phyloP scores from a whole-genome alignment of 2,113 vertebrate genomes.

The Crocuta crocuta region DNA sequence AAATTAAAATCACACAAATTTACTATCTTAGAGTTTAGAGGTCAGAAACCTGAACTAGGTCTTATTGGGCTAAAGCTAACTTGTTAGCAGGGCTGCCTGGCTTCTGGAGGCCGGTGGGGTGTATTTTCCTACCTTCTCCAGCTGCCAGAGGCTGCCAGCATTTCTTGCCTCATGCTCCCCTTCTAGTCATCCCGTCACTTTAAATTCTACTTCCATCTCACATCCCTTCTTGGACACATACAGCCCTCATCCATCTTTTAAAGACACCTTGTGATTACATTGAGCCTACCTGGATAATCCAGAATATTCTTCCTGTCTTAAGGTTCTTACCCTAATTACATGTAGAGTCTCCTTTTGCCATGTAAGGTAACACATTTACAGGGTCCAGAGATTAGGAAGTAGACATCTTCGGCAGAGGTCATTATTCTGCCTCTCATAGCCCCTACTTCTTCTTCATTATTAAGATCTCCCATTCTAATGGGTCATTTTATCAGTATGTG shows the following conservation, averaged over 20 bases:
- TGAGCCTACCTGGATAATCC: background rate
- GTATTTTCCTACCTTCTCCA: background rate
- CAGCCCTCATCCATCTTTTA: background rate
- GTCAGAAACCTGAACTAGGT: background rate
- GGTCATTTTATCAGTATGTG: background rate
- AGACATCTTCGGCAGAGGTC: background rate
- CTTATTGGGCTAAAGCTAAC: background rate
- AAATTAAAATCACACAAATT: background rate
- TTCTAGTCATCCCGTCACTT: background rate
- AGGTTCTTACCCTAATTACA: background rate
- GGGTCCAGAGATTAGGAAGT: background rate
- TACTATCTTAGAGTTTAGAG: background rate
- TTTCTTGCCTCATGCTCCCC: background rate
- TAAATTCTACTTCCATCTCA: background rate
- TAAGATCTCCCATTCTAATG: background rate
- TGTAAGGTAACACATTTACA: background rate
- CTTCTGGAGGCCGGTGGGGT: background rate
- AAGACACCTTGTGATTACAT: background rate
- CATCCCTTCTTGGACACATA: background rate
- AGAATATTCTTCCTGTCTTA: background rate
- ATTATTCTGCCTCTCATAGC: background rate
- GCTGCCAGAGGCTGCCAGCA: background rate
- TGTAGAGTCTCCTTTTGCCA: background rate
- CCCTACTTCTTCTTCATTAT: background rate
- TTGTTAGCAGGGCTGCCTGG: background rate